These are phyloP conservation scores for Artemia sinica DNA, from an alignment of 2,888 invertebrate genomes.

Conservation along the genomic window DNA sequence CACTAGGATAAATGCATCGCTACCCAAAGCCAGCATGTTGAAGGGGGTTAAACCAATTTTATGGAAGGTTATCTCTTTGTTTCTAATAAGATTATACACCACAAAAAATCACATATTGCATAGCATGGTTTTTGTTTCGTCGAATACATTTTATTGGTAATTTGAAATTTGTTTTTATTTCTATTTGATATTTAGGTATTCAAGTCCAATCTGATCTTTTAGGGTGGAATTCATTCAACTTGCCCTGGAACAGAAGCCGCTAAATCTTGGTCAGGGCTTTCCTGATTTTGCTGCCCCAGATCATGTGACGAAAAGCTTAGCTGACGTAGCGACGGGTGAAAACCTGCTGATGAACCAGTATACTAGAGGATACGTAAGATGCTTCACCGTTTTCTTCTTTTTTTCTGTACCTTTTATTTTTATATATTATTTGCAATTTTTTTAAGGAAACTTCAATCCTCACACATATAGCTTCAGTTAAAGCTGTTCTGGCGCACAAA, in stretches of 20 bases:
- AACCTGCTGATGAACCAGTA: slow-evolving; percentile 75
- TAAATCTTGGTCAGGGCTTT: slow-evolving; percentile 89
- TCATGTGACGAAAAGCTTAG: slow-evolving; percentile 58
- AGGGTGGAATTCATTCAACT: slow-evolving; percentile 84
- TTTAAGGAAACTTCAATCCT: no score
- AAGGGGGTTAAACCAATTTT: neutral
- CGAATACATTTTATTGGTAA: no score
- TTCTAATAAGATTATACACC: slow-evolving; percentile 18
- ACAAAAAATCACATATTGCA: neutral
- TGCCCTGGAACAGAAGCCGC: slow-evolving; percentile 61
- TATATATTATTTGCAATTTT: no score
- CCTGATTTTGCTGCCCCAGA: slow-evolving; percentile 76
- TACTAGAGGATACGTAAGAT: slow-evolving; percentile 75
- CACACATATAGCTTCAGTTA: no score
- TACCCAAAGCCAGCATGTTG: no score
- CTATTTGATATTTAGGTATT: neutral
- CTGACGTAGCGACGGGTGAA: slow-evolving; percentile 44
- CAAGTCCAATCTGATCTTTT: slow-evolving; percentile 27
- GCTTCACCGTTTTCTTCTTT: no score
- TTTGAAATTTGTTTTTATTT: slow-evolving; percentile 7
- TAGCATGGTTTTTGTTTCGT: no score
- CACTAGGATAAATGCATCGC: no score
- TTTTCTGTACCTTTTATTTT: no score
- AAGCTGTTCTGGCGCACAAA: no score
- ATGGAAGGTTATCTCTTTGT: neutral